phyloP scores from a whole-genome alignment of 2,113 vertebrate species.

The Nesospiza acunhae region DNA sequence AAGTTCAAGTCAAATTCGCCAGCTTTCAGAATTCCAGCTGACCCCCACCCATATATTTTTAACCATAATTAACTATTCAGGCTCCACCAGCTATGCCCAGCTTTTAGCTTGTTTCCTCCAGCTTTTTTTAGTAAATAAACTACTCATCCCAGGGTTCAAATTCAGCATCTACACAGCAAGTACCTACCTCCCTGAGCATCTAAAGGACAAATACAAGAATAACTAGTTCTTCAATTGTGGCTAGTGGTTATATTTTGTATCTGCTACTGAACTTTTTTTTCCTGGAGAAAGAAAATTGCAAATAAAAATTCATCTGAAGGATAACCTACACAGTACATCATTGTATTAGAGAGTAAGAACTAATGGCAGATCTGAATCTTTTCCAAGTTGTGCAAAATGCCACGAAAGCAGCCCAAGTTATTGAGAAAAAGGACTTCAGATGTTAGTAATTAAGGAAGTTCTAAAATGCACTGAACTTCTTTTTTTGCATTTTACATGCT shows the following conservation, averaged over 20 bases:
- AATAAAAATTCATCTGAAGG: neutral
- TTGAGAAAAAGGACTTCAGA: neutral
- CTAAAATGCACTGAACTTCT: neutral
- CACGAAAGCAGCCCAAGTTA: neutral
- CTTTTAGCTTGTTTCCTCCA: neutral
- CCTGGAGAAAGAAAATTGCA: neutral
- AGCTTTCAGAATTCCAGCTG: neutral
- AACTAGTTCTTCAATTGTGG: neutral
- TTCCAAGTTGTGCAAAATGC: slow-evolving; percentile 1
- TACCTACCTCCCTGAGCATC: neutral
- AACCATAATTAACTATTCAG: neutral
- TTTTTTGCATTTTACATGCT: neutral
- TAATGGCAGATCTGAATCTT: neutral
- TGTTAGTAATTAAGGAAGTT: slow-evolving; percentile 1
- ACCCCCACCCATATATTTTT: neutral
- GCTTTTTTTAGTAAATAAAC: neutral
- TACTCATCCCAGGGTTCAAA: neutral
- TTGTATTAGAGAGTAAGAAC: neutral
- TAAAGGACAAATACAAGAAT: neutral
- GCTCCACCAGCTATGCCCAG: neutral
- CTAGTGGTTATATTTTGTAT: neutral
- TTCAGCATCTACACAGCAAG: neutral
- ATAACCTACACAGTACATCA: neutral
- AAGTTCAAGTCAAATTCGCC: neutral
- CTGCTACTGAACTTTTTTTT: neutral